These are phyloP conservation scores for Tetrao urogallus DNA, from an alignment of 2,113 vertebrate genomes.

Conservation along the genomic window DNA sequence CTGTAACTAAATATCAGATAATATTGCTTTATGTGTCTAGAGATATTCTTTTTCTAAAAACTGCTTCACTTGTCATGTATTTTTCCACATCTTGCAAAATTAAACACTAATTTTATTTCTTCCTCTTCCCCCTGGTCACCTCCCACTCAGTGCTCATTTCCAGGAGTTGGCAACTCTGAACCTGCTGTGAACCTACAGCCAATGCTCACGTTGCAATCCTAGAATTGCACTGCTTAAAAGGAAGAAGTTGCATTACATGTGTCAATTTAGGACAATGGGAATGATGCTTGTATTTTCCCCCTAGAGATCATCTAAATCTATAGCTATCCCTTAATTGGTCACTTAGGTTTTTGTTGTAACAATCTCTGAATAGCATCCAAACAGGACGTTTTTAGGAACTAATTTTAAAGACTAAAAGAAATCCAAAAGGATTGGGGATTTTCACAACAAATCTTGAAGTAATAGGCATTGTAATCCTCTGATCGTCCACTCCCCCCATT, in stretches of 20 bases:
- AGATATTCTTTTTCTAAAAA: conserved; percentile 19
- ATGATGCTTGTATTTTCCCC: not conserved
- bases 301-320: not conserved
- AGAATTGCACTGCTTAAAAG: not conserved
- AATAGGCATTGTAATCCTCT: not conserved
- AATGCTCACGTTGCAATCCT: not conserved
- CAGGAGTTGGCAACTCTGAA: conserved; percentile 12
- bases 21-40: conserved; percentile 3
- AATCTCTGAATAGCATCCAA: not conserved
- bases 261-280: not conserved
- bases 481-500: rapidly evolving
- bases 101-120: conserved; percentile 37
- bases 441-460: not conserved
- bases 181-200: not conserved
- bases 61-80: not conserved
- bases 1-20: conserved; percentile 32
- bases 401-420: not conserved
- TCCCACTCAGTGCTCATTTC: conserved; percentile 4
- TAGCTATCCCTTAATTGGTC: not conserved
- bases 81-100: conserved; percentile 32
- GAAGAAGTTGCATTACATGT: not conserved
- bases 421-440: not conserved
- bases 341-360: not conserved
- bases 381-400: not conserved
- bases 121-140: not conserved